Base-by-base conservation (phyloP, 2,888 invertebrate genomes). In the Frankliniella intonsa region DNA sequence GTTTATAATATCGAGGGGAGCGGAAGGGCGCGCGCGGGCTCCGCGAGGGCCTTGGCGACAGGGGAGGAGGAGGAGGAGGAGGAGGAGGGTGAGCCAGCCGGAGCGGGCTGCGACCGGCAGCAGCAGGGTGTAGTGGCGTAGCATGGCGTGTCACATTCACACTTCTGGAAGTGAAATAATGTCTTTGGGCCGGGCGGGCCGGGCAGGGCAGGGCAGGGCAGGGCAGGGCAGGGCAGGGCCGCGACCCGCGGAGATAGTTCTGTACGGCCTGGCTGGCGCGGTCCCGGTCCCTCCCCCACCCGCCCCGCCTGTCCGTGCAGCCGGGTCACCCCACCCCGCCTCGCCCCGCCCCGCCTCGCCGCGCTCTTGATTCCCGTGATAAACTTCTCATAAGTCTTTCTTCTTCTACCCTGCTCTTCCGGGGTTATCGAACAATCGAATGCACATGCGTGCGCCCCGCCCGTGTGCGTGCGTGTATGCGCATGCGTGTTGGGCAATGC, bases 91-190 rank as follows among this genome's bases (percentile, higher is more conserved):
- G 62, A 17, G 1, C 14, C 19, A 3, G 62, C 1, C 14, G 62
- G 12, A 17, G 14, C 14, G 38, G 38, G 38, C 38, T 38, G 38
- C 38, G 38, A 38, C 3, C 38, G 5, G 62, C 62, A 14, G 62
- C 62, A n/a, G n/a, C 62, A n/a, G n/a, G n/a, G n/a, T 12, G 12
- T 51, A 51, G 12, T 51, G 10, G 51, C 51, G 51, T 12, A 51
- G 69, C 7, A 22, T 12, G 69, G 22, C 69, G n/a, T 10, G 69
- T 76, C 69, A 76, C 69, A 76, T 76, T 76, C 69, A 76, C 69
- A 76, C 69, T 76, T 25, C 69, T 76, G 69, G 69, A 76, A 76
- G 69, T 76, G 69, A 76, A 76, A 76, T 76, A 76, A 76, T 25
- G 69, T 76, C 38, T 38, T 38, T 38, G 38, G 38, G 38, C 38